phyloP scores from a whole-genome alignment of 2,888 invertebrate genomes.

The Drosophila affinis region DNA sequence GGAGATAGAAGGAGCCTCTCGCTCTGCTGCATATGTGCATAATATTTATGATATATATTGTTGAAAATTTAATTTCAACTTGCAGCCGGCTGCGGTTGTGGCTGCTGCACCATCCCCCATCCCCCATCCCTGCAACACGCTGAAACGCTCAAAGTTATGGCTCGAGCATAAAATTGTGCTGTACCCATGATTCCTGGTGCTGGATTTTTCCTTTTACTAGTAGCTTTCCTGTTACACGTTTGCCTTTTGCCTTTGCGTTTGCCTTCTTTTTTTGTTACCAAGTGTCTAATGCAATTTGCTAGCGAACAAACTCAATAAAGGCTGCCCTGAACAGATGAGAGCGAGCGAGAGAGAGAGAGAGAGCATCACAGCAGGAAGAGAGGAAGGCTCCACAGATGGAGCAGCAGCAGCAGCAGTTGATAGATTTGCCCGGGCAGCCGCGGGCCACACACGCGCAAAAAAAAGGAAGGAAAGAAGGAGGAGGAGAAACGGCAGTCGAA shows the following conservation, averaged over 20 bases:
- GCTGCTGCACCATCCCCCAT: background rate
- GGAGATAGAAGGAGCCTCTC: constrained; percentile 11
- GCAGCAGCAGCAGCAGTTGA: constrained; percentile 52
- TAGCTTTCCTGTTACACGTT: background rate
- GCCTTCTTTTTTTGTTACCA: constrained; percentile 41
- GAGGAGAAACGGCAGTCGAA: background rate
- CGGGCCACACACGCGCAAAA: constrained; percentile 70
- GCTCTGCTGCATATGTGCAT: constrained; percentile 5
- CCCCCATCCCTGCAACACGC: background rate
- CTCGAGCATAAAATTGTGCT: constrained; percentile 11
- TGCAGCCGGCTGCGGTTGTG: constrained; percentile 42
- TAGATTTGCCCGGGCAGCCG: constrained; percentile 69
- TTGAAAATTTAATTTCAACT: constrained; percentile 57
- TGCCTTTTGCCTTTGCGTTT: background rate
- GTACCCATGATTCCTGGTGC: background rate
- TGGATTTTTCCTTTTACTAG: constrained; percentile 4
- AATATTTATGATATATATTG: constrained; percentile 53
- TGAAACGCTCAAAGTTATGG: constrained; percentile 16
- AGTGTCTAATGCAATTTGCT: constrained; percentile 77
- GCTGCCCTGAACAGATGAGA: constrained; percentile 27
- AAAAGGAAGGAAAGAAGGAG: background rate
- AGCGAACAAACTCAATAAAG: constrained; percentile 73
- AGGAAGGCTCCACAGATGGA: background rate
- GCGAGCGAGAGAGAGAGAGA: background rate
- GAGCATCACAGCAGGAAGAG: background rate